Evolutionary conservation across 1,140 invertebrate species (phyloP), one percentile per base, ranked within the genome.

Genomic region (Macrotrachela quadricornifera): DNA sequence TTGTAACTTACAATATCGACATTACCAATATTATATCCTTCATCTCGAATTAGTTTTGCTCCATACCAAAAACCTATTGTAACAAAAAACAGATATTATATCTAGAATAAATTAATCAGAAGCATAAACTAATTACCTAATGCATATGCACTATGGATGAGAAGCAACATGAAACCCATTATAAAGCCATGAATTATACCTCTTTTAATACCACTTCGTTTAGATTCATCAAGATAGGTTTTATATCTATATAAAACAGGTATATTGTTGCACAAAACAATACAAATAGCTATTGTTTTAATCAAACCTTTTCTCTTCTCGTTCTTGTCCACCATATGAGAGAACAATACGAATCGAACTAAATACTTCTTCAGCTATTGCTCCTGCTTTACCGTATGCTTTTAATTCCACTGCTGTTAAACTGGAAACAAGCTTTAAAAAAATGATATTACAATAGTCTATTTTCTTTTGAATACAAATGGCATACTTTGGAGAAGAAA

Each of bases 311-410:
- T 62, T 53, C 46, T 63, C 57, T 58, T 71, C 68, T 54, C 66
- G 67, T 21, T 63, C 57, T 54, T 69, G 62, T 38, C 69, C 70
- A 49, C 65, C 64, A 60, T 71, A 72, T 18, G 68, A 64, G 9
- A 64, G 60, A 0, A 72, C 70, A 45, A 69, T 72, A 38, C 67
- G 54, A 10, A 72, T 67, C 15, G 64, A 51, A 21, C 63, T 59
- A 10, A 72, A 56, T 11, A 69, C 66, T 57, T 72, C 70, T 51
- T 70, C 68, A 15, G 70, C 68, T 17, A 71, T 57, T 12, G 62
- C 59, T 6, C 69, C 68, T 43, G 69, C 69, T 56, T 62, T 64
- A 2, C 65, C 67, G 57, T 71, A 71, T 0, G 69, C 65, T 46
- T 60, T 57, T 42, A 67, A 50, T 52, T 70, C 68, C 44, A 62